Percentiles rank a stretch among this genome's conserved stretches.
These are phyloP conservation scores for Capromys pilorides DNA, from an alignment of 2,797 vertebrate species.

Conservation along the genomic window DNA sequence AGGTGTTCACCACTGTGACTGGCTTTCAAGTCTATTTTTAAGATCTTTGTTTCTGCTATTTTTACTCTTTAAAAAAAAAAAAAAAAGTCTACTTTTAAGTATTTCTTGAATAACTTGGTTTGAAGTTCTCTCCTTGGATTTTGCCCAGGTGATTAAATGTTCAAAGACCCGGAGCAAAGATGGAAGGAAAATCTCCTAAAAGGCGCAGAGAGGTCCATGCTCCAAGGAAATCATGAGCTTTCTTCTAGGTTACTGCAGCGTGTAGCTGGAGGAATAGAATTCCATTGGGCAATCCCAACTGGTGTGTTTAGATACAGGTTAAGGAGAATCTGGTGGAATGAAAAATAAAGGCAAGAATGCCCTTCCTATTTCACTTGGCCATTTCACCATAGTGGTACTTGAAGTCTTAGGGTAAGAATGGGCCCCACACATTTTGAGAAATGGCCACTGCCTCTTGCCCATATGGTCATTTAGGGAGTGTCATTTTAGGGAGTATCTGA, in stretches of 20 bases:
- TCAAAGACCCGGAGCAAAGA: conserved; percentile 1
- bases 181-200: background rate
- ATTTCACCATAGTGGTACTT: background rate
- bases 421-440: conserved; percentile 9
- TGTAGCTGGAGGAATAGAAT: background rate
- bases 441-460: background rate
- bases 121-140: conserved; percentile 16
- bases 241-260: background rate
- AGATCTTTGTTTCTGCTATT: too few relatives aligned
- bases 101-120: conserved; percentile 41
- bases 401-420: background rate
- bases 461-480: background rate
- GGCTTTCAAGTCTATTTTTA: too few relatives aligned
- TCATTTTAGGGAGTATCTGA: background rate
- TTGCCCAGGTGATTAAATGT: background rate
- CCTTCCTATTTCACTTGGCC: background rate
- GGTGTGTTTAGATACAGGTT: background rate
- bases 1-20: too few relatives aligned
- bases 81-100: conserved; percentile 12
- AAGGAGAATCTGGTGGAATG: background rate
- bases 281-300: conserved; percentile 19
- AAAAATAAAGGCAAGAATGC: background rate
- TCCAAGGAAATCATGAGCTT: background rate
- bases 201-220: background rate
- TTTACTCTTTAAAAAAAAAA: too few relatives aligned